These are phyloP conservation scores for Esperia sulphurella DNA, from an alignment of 2,888 invertebrate genomes.

Conservation along the genomic window DNA sequence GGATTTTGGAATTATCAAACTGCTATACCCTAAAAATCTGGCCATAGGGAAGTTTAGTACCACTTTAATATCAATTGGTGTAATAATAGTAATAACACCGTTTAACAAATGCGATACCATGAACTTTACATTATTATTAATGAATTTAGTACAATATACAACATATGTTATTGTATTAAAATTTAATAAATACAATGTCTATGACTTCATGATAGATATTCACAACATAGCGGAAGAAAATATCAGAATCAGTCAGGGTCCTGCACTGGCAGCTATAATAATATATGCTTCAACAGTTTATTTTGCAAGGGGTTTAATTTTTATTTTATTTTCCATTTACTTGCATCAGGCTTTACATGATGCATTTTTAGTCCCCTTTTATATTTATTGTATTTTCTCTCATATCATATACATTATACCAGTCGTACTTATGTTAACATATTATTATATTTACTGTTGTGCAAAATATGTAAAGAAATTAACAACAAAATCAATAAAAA, in stretches of 20 bases:
- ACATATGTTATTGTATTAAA: background rate
- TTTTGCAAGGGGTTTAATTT: background rate
- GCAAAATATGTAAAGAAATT: background rate
- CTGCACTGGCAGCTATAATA: background rate
- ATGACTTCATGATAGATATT: background rate
- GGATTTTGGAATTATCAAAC: too few species aligned
- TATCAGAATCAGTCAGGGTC: too few species aligned
- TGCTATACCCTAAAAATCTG: background rate
- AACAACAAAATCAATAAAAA: too few species aligned
- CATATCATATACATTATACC: background rate
- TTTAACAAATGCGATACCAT: background rate
- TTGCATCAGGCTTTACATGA: background rate
- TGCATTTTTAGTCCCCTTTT: background rate
- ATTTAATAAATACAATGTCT: background rate
- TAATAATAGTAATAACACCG: background rate
- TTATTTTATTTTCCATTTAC: background rate
- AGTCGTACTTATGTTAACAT: background rate
- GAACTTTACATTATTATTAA: too few species aligned
- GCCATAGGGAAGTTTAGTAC: background rate
- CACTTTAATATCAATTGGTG: background rate
- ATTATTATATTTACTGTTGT: background rate
- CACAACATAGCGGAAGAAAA: background rate
- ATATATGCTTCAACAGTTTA: background rate
- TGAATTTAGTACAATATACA: background rate
- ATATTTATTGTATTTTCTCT: background rate